phyloP scores from a whole-genome alignment of 2,888 invertebrate genomes.

The Antheraea assamensis region DNA sequence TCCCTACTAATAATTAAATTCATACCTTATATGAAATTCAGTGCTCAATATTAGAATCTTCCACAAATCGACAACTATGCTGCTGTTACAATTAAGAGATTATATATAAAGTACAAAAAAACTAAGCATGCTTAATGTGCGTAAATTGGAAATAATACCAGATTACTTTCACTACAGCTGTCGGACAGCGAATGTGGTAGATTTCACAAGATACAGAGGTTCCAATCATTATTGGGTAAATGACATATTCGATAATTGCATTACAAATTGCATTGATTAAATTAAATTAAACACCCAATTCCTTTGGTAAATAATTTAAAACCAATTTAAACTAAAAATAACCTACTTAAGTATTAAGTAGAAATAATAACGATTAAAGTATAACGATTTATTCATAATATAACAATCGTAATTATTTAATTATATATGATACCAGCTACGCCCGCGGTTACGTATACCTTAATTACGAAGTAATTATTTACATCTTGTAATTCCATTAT shows the following conservation, averaged over 20 bases:
- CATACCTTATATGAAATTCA: not conserved
- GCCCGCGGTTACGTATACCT: too few species aligned
- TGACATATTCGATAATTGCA: not conserved
- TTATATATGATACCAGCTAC: too few species aligned
- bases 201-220: conserved; percentile 1
- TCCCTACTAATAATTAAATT: too few species aligned
- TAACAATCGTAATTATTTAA: not conserved
- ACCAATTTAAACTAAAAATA: too few species aligned
- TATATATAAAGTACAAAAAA: not conserved
- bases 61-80: not conserved
- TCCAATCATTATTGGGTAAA: not conserved
- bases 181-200: not conserved
- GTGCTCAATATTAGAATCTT: not conserved
- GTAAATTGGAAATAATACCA: conserved; percentile 14
- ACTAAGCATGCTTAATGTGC: not conserved
- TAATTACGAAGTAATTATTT: too few species aligned
- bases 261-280: not conserved
- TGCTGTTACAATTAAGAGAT: not conserved
- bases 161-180: conserved; percentile 17
- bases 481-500: too few species aligned
- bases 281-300: not conserved
- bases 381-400: not conserved
- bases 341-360: not conserved
- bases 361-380: not conserved
- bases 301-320: not conserved